A percentile compares a stretch with the other conserved stretches of the same genome.
These are phyloP conservation scores for Camptogramma bilineatum DNA, from an alignment of 2,888 invertebrate genomes.

Conservation along the genomic window DNA sequence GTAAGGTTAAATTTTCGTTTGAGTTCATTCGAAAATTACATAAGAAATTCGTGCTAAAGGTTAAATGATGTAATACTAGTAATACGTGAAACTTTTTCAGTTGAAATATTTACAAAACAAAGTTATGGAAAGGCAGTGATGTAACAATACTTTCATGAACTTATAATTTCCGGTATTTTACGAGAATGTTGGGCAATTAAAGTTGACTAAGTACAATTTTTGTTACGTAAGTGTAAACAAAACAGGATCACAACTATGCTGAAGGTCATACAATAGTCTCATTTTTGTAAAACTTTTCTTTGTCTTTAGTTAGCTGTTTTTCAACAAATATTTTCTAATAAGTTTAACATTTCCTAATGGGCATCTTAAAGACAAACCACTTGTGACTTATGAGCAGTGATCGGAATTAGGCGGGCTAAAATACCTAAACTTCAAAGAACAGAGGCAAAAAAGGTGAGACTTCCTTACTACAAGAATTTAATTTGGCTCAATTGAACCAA, in stretches of 20 bases:
- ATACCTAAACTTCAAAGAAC: too few relatives aligned
- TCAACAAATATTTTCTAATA: too few relatives aligned
- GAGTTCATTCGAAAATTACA: constrained; percentile 2
- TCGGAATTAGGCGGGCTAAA: too few relatives aligned
- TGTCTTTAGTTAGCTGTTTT: not conserved
- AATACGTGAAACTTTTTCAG: constrained; percentile 3
- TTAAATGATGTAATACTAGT: constrained; percentile 7
- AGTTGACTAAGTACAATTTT: not conserved
- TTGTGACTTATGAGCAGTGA: too few relatives aligned
- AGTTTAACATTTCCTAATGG: not conserved
- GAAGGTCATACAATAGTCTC: not conserved
- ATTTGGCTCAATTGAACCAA: too few relatives aligned
- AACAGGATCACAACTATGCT: constrained; percentile 22
- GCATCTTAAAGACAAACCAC: too few relatives aligned
- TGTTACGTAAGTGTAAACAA: not conserved
- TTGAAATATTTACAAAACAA: constrained; percentile 2
- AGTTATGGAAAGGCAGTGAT: constrained; percentile 1
- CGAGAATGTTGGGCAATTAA: not conserved
- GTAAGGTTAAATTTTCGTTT: constrained; percentile 2
- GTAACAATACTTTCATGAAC: constrained; percentile 5
- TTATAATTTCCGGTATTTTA: not conserved
- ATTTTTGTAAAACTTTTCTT: too few relatives aligned
- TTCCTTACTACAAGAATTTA: too few relatives aligned
- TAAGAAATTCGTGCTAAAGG: not conserved
- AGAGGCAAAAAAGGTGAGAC: too few relatives aligned